Evolutionary conservation across 2,888 invertebrate genomes (phyloP).

Genomic region (Eupithecia abbreviata): DNA sequence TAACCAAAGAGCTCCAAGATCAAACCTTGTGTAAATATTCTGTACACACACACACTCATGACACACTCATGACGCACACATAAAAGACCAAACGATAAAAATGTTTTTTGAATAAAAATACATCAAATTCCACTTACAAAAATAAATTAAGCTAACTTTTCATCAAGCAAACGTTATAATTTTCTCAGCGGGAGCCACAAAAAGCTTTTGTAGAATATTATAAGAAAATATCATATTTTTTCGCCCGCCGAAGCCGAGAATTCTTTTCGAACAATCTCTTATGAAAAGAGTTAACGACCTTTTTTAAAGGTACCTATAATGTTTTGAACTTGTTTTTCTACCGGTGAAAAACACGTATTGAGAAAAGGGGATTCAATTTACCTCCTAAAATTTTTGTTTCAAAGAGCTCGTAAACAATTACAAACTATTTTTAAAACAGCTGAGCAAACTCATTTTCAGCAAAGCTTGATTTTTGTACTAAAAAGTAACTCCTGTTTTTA

Average conservation of each 20-base stretch:
- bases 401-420: neutral
- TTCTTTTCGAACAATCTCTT: conserved; percentile 35
- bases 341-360: neutral
- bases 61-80: too few species aligned
- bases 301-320: conserved; percentile 14
- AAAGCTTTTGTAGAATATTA: conserved; percentile 41
- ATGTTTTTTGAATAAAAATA: conserved; percentile 9
- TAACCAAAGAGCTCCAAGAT: too few species aligned
- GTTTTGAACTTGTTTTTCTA: conserved; percentile 24
- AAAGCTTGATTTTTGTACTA: neutral
- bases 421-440: neutral
- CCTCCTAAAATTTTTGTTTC: too few species aligned
- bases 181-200: conserved; percentile 32
- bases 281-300: conserved; percentile 39
- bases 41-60: neutral
- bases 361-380: neutral
- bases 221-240: conserved; percentile 41
- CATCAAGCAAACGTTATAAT: conserved; percentile 32
- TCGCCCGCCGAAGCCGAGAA: conserved; percentile 33
- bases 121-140: conserved; percentile 30
- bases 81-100: neutral
- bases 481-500: neutral
- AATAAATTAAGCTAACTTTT: conserved; percentile 29
- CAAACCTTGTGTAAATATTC: too few species aligned
- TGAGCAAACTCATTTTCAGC: neutral